phyloP scores from a whole-genome alignment of 2,797 vertebrate genomes.

The Malacoctenus gilli region DNA sequence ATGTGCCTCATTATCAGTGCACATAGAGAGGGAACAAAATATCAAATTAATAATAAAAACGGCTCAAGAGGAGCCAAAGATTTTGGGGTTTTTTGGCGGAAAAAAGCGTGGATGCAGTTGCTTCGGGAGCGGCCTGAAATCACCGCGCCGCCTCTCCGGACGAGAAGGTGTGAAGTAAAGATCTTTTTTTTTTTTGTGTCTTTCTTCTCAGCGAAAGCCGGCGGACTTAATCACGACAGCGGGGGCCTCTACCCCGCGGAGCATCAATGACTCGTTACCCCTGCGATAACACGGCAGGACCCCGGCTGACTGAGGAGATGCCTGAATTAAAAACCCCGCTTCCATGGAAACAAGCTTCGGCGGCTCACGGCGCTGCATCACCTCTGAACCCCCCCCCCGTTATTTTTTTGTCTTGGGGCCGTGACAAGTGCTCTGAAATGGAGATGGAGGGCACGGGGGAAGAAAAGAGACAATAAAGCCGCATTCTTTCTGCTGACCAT shows the following conservation, averaged over 20 bases:
- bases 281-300: slow-evolving; percentile 80
- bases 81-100: no score
- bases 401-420: slow-evolving; percentile 75
- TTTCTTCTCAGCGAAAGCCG: slow-evolving; percentile 71
- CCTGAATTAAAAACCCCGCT: slow-evolving; percentile 80
- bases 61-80: slow-evolving; percentile 10
- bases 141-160: slow-evolving; percentile 39
- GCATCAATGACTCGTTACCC: slow-evolving; percentile 78
- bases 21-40: slow-evolving; percentile 11
- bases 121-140: slow-evolving; percentile 19
- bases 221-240: slow-evolving; percentile 71
- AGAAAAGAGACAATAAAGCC: slow-evolving; percentile 61
- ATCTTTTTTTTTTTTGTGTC: slow-evolving; percentile 54
- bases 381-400: slow-evolving; percentile 79
- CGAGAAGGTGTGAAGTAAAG: slow-evolving; percentile 54
- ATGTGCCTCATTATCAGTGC: not conserved
- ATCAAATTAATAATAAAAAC: slow-evolving; percentile 11
- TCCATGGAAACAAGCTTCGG: slow-evolving; percentile 78
- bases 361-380: slow-evolving; percentile 66
- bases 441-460: slow-evolving; percentile 53
- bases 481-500: slow-evolving; percentile 66
- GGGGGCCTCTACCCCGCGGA: slow-evolving; percentile 68
- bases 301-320: slow-evolving; percentile 73
- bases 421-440: slow-evolving; percentile 73
- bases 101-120: slow-evolving; percentile 20